Evolutionary conservation across 2,888 invertebrate genomes (phyloP).

Genomic region (Nephrotoma appendiculata): DNA sequence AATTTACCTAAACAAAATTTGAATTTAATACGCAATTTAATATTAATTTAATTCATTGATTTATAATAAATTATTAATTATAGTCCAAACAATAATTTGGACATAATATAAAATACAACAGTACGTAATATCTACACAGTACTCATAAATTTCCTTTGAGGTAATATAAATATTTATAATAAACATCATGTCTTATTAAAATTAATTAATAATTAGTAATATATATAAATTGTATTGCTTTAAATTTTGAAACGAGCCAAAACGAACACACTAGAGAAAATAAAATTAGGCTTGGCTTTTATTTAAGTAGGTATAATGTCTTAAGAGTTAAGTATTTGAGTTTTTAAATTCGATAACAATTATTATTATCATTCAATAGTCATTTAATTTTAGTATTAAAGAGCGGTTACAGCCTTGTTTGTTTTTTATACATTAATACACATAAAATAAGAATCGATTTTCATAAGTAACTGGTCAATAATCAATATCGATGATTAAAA

Average conservation of each 20-base stretch:
- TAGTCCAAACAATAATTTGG: not conserved
- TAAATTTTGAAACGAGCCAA: not conserved
- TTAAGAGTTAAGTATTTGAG: not conserved
- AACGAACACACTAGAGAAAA: not conserved
- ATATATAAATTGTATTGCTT: not conserved
- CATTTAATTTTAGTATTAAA: not conserved
- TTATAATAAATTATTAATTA: not conserved
- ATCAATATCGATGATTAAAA: too few relatives aligned
- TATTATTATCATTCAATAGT: not conserved
- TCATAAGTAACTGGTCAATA: not conserved
- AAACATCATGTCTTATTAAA: not conserved
- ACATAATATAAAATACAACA: not conserved
- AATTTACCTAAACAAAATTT: not conserved
- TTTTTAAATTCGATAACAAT: not conserved
- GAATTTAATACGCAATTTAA: not conserved
- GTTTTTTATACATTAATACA: not conserved
- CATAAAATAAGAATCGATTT: not conserved
- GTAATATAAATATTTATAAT: not conserved
- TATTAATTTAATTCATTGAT: not conserved
- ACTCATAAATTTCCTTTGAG: not conserved
- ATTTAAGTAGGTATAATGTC: not conserved
- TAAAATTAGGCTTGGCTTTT: not conserved
- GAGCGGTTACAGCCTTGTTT: not conserved
- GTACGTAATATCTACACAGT: not conserved
- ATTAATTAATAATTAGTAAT: not conserved